A percentile compares a stretch with the other conserved stretches of the same genome.
Evolutionary conservation across 2,888 invertebrate species (phyloP).

Genomic region (Amiota minor): DNA sequence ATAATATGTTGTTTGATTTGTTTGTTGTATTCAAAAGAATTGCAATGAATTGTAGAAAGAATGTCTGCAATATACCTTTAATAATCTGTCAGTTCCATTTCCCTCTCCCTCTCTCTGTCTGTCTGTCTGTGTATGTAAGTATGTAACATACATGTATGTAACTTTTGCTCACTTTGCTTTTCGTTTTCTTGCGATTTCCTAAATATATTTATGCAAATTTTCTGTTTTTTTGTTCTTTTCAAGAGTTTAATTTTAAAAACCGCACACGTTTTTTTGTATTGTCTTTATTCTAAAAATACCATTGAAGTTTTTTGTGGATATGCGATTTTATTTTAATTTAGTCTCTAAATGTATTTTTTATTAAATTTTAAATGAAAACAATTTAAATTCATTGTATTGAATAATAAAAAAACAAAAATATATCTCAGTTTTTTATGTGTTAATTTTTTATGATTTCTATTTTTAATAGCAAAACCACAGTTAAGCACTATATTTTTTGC

Average conservation of each 20-base stretch:
- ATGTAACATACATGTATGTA: background rate
- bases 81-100: no score
- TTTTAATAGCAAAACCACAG: no score
- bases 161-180: background rate
- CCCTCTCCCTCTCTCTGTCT: no score
- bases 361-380: background rate
- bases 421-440: background rate
- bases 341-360: background rate
- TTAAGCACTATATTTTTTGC: no score
- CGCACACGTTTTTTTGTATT: background rate
- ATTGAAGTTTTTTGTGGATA: background rate
- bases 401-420: background rate
- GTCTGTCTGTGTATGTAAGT: no score
- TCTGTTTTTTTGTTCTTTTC: background rate
- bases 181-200: background rate
- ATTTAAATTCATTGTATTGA: no score
- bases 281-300: constrained; percentile 17
- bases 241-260: constrained; percentile 12
- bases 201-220: constrained; percentile 19
- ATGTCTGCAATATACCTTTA: background rate
- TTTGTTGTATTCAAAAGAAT: constrained; percentile 22
- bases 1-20: constrained; percentile 19
- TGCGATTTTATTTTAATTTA: background rate
- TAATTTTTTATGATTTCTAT: background rate
- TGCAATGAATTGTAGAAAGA: background rate